phyloP scores from a whole-genome alignment of 2,797 vertebrate genomes.

The Myiotriccus ornatus region DNA sequence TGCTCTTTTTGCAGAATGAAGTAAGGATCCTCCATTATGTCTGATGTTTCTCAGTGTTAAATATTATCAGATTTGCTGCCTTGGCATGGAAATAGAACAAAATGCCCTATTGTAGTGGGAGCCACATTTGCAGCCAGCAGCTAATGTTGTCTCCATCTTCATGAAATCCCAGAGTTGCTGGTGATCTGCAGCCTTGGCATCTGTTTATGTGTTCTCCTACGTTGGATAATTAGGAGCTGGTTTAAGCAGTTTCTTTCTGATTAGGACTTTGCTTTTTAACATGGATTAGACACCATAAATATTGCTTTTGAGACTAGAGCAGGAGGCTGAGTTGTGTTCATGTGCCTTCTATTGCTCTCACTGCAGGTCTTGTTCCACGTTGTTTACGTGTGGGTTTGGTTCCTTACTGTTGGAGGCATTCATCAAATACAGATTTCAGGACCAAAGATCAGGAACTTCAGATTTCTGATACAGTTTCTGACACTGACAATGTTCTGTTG shows the following conservation, averaged over 20 bases:
- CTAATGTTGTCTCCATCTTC: slow-evolving; percentile 44
- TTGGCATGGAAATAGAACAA: slow-evolving; percentile 60
- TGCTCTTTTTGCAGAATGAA: slow-evolving; percentile 47
- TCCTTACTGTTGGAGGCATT: background rate
- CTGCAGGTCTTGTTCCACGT: background rate
- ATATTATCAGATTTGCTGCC: slow-evolving; percentile 58
- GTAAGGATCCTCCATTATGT: slow-evolving; percentile 22
- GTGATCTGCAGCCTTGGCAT: slow-evolving; percentile 42
- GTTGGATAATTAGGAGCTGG: background rate
- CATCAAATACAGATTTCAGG: background rate
- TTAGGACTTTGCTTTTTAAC: background rate
- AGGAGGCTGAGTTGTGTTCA: background rate
- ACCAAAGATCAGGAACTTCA: background rate
- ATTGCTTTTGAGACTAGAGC: background rate
- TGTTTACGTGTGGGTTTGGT: background rate
- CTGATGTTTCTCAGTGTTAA: slow-evolving; percentile 59
- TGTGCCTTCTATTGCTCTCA: background rate
- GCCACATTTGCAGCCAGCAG: slow-evolving; percentile 58
- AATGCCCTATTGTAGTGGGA: slow-evolving; percentile 64
- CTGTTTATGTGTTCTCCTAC: background rate
- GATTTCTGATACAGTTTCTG: background rate
- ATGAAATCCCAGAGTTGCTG: slow-evolving; percentile 7
- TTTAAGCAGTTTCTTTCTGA: background rate
- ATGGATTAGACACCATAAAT: background rate
- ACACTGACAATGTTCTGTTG: background rate